Evolutionary conservation across 2,113 vertebrate genomes (phyloP), one percentile per base, ranked within the genome.

Genomic region (Pteronura brasiliensis): DNA sequence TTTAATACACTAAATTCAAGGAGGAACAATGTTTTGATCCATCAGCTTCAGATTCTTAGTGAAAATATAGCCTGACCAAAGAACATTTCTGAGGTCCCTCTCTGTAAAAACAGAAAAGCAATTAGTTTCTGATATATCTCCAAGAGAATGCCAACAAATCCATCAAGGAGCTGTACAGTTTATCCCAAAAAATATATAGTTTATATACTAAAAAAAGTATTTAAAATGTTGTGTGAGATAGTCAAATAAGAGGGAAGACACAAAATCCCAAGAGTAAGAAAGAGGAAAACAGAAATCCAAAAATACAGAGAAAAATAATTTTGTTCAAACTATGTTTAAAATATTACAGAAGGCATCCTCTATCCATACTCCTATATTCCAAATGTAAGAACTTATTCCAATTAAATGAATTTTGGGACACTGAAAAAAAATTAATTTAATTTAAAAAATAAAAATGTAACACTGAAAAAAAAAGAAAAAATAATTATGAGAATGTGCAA

Each of bases 61-160:
- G 52, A 80, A 89, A 95, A 34, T 49, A 67, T 6, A 20, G 1
- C 25, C 67, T 74, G 47, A 67, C 71, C 90, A 80, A 97, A 84
- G 69, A 97, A 95, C 69, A 94, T 95, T 94, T 86, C 84, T 90
- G 87, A 97, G 80, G 83, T 95, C 31, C 83, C 27, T 31, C 10
- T 90, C 74, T 90, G 67, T 84, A 13, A 92, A 95, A 76, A 8
- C 11, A 92, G n/a, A 87, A 65, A 13, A 94, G 34, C 14, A 81
- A 94, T 81, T 94, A 84, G 31, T 27, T 83, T 71, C 47, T 94
- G 42, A 92, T 74, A 52, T 49, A 14, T 74, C 44, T 57, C 31
- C n/a, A 87, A 4, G 13, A 97, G 17, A 83, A 79, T 49, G 55
- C 69, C 88, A 95, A 7, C 4, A 92, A 90, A 21, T 49, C 57